Conservation (phyloP, 2,797 vertebrate genomes). For the Sebastes nivosus region DNA sequence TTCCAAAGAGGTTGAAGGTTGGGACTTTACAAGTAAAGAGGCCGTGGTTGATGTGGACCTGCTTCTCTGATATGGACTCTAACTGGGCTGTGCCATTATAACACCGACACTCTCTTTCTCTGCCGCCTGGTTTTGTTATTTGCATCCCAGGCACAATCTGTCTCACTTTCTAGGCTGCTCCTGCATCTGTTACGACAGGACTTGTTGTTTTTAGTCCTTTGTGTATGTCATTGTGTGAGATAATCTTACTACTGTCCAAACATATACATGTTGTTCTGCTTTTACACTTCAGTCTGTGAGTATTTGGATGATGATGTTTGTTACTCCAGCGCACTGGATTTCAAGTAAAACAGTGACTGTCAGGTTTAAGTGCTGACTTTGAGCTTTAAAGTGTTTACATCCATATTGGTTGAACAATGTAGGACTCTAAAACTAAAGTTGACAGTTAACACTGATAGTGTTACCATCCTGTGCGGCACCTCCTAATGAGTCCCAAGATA, state of each 20-base stretch:
- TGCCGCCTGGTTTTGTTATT: background rate
- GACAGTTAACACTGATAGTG: background rate
- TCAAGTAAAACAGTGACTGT: background rate
- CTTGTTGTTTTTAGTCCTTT: slow-evolving; percentile 1
- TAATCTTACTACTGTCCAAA: background rate
- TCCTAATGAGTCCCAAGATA: background rate
- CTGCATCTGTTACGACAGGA: slow-evolving; percentile 6
- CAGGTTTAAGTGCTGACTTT: background rate
- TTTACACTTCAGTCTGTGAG: slow-evolving; percentile 1
- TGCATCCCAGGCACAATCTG: background rate
- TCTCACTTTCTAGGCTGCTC: background rate
- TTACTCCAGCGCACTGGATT: background rate
- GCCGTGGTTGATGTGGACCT: background rate
- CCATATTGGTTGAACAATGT: background rate
- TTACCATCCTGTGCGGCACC: background rate
- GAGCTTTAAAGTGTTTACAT: background rate
- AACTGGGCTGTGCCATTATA: background rate
- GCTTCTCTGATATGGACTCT: slow-evolving; percentile 1
- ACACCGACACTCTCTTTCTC: background rate
- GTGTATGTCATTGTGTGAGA: background rate
- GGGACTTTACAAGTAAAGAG: slow-evolving; percentile 2
- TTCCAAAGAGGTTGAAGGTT: slow-evolving; percentile 41
- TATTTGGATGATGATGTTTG: background rate
- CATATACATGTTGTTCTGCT: background rate
- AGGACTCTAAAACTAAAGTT: background rate